A percentile compares a stretch with the other conserved stretches of the same genome.
These are phyloP conservation scores for Hypanus sabinus DNA, from an alignment of 2,113 vertebrate genomes.

Conservation along the genomic window DNA sequence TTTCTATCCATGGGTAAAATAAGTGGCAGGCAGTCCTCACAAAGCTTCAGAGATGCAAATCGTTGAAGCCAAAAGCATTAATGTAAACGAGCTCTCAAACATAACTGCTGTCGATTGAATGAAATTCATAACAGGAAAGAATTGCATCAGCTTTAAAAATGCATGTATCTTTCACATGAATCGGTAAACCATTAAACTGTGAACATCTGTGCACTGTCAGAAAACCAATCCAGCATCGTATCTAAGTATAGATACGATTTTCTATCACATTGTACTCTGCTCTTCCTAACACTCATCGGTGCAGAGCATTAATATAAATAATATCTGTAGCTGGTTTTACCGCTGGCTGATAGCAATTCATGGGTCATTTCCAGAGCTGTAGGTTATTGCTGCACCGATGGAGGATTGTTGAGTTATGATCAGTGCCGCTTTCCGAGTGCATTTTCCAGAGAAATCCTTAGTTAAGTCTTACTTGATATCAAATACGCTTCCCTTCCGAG, in stretches of 20 bases:
- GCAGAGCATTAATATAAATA: conserved; percentile 13
- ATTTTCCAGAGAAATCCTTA: neutral
- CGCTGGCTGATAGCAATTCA: neutral
- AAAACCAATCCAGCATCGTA: conserved; percentile 8
- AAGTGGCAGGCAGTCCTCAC: neutral
- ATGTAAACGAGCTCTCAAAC: conserved; percentile 19
- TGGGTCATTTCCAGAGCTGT: neutral
- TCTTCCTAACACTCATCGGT: conserved; percentile 2
- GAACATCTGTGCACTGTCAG: conserved; percentile 19
- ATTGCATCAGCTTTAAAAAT: conserved; percentile 37
- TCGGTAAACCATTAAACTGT: neutral
- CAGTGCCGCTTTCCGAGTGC: neutral
- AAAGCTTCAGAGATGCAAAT: neutral
- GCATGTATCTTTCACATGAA: conserved; percentile 20
- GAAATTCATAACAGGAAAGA: conserved; percentile 2
- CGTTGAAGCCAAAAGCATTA: conserved; percentile 18
- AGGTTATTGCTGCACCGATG: too few species aligned
- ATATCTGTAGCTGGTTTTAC: neutral
- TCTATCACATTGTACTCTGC: neutral
- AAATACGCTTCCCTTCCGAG: neutral
- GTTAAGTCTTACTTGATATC: neutral
- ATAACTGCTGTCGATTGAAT: conserved; percentile 10
- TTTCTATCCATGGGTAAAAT: neutral
- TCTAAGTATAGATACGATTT: conserved; percentile 10
- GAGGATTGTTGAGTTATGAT: neutral